Evolutionary conservation across 1,140 invertebrate genomes (phyloP).

Genomic region (Caenorhabditis inopinata): DNA sequence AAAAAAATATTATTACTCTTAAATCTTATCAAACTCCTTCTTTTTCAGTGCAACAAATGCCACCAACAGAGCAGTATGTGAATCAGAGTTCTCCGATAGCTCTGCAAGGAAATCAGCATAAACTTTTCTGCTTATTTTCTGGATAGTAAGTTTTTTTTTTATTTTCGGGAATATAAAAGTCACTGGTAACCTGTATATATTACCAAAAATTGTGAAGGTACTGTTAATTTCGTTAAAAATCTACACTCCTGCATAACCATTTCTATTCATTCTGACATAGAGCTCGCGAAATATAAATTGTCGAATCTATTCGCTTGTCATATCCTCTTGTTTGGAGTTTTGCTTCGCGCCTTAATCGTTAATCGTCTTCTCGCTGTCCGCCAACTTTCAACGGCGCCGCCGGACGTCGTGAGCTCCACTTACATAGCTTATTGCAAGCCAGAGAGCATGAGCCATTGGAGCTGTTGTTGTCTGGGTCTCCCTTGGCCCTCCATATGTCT

Average conservation of each 20-base stretch:
- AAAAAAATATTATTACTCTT: too few species aligned
- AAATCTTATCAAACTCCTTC: neutral
- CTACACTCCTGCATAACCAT: too few species aligned
- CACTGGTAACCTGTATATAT: too few species aligned
- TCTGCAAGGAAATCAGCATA: slow-evolving; percentile 63
- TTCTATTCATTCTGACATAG: too few species aligned
- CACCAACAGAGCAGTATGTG: slow-evolving; percentile 65
- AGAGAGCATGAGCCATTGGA: slow-evolving; percentile 6
- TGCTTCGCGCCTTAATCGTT: neutral
- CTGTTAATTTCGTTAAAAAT: too few species aligned
- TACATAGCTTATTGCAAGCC: slow-evolving; percentile 7
- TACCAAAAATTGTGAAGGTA: too few species aligned
- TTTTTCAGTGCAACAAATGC: slow-evolving; percentile 55
- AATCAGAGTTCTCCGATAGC: slow-evolving; percentile 66
- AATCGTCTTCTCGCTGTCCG: slow-evolving; percentile 4
- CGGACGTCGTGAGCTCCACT: neutral
- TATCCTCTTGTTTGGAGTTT: slow-evolving; percentile 9
- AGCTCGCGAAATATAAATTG: too few species aligned
- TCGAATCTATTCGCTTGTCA: neutral
- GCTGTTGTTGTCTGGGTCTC: neutral
- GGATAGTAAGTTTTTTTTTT: slow-evolving; percentile 61
- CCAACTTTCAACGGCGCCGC: neutral
- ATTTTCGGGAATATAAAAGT: too few species aligned
- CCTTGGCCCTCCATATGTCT: neutral
- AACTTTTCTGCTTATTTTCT: slow-evolving; percentile 66